These are phyloP conservation scores for Napeogenes inachia DNA, from an alignment of 2,888 invertebrate species.

Conservation along the genomic window DNA sequence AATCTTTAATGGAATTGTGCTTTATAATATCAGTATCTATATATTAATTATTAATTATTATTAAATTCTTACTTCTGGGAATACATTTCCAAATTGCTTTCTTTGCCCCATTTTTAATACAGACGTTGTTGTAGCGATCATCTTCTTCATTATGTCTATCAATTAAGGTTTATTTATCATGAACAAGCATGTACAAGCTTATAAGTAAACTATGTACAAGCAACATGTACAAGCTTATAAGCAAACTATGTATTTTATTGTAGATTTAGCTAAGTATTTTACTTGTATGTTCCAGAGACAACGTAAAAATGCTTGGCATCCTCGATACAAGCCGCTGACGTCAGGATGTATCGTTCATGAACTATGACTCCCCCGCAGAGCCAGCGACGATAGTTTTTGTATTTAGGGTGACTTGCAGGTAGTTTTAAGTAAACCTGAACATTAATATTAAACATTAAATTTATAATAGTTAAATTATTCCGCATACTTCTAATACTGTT, in stretches of 20 bases:
- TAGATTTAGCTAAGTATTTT: constrained; percentile 17
- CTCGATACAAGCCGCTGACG: constrained; percentile 65
- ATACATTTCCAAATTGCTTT: constrained; percentile 69
- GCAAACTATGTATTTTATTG: no score
- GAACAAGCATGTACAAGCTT: no score
- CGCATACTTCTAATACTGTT: no score
- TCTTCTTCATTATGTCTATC: constrained; percentile 58
- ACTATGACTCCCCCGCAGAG: constrained; percentile 60
- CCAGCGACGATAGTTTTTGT: constrained; percentile 51
- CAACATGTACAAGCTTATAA: no score
- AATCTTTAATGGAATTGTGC: constrained; percentile 40
- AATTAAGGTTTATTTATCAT: constrained; percentile 30
- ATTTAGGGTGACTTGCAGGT: constrained; percentile 48
- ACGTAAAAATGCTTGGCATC: constrained; percentile 64
- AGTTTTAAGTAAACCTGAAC: constrained; percentile 54
- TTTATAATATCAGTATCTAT: no score
- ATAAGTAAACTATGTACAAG: no score
- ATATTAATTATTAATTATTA: no score
- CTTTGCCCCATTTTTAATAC: constrained; percentile 64
- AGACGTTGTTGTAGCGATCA: constrained; percentile 55
- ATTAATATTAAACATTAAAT: background rate
- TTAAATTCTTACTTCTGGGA: constrained; percentile 69
- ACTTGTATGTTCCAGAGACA: constrained; percentile 65
- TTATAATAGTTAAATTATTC: background rate
- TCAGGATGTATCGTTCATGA: constrained; percentile 61